Evolutionary conservation across 2,113 vertebrate genomes (phyloP).

Genomic region (Vulpes ferrilata): DNA sequence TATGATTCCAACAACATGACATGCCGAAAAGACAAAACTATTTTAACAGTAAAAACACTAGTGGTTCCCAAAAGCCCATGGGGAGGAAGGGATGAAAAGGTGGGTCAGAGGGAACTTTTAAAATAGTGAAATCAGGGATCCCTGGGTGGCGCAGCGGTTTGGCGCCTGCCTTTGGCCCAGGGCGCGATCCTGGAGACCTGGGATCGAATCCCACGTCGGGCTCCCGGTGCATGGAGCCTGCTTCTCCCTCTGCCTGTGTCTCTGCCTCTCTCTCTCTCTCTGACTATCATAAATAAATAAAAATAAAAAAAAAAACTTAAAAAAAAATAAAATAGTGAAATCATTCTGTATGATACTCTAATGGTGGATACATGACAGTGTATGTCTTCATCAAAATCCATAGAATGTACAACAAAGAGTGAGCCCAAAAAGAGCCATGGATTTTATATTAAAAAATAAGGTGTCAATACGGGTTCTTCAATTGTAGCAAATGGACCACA

Average conservation of each 20-base stretch:
- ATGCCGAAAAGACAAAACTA: neutral
- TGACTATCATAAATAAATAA: too few species aligned
- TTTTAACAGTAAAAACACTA: neutral
- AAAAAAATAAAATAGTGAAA: neutral
- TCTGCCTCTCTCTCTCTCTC: too few species aligned
- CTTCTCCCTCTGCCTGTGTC: too few species aligned
- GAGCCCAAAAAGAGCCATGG: neutral
- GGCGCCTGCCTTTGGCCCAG: too few species aligned
- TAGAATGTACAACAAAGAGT: neutral
- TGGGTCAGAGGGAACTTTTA: neutral
- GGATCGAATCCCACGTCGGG: too few species aligned
- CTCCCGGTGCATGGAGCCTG: too few species aligned
- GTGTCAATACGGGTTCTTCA: neutral
- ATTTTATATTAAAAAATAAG: neutral
- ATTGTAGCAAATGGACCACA: neutral
- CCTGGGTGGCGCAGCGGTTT: too few species aligned
- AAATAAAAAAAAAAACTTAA: too few species aligned
- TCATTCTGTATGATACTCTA: neutral
- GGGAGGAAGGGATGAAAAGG: neutral
- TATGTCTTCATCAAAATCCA: neutral
- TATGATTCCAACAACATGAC: neutral
- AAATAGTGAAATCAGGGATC: neutral
- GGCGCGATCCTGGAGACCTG: too few species aligned
- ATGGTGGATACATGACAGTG: neutral
- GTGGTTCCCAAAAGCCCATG: neutral